phyloP scores from a whole-genome alignment of 1,140 invertebrate species.

The Anastrepha ludens region DNA sequence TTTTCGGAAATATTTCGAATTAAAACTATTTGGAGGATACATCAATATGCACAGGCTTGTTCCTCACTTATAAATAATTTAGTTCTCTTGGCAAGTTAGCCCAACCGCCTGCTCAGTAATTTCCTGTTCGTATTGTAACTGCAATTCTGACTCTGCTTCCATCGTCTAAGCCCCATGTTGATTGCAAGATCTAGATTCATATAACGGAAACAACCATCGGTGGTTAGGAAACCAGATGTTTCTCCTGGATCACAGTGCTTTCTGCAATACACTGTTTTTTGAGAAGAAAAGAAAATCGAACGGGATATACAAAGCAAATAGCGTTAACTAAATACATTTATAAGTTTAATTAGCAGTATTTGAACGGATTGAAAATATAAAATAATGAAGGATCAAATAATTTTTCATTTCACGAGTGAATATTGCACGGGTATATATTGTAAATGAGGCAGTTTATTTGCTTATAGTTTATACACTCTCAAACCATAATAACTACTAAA shows the following conservation, averaged over 20 bases:
- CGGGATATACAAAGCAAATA: conserved; percentile 44
- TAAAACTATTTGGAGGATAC: background rate
- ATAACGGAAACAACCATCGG: conserved; percentile 73
- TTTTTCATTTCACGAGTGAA: no score
- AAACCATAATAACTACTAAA: no score
- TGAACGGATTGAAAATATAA: no score
- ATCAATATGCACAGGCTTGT: background rate
- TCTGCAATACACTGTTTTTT: conserved; percentile 68
- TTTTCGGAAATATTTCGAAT: background rate
- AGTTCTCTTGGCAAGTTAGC: conserved; percentile 85
- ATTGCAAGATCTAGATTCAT: conserved; percentile 79
- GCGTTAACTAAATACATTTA: conserved; percentile 60
- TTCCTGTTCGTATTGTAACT: conserved; percentile 83
- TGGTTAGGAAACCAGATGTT: conserved; percentile 76
- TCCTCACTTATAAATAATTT: conserved; percentile 28
- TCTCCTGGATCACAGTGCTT: conserved; percentile 68
- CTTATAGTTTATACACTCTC: no score
- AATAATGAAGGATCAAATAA: no score
- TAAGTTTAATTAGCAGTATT: no score
- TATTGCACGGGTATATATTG: no score
- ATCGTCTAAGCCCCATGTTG: conserved; percentile 83
- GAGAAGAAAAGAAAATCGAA: conserved; percentile 55
- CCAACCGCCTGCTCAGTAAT: conserved; percentile 84
- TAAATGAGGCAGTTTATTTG: no score
- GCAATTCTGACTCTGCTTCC: conserved; percentile 82